Percentiles rank a stretch among this genome's conserved stretches.
Evolutionary conservation across 2,797 vertebrate species (phyloP).

Genomic region (Forpus xanthops): DNA sequence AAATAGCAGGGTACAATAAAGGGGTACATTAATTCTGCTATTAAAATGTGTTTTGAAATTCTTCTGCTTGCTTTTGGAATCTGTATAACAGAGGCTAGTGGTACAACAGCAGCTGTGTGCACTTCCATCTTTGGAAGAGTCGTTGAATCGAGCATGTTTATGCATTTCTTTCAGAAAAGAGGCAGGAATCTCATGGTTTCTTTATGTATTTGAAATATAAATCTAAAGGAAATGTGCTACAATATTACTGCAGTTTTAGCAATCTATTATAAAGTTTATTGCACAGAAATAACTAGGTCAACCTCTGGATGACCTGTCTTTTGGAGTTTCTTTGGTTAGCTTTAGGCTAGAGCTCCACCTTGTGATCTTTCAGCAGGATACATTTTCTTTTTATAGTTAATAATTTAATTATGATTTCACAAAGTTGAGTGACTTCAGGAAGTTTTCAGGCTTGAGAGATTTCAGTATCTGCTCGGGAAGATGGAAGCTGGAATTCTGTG

Average conservation of each 20-base stretch:
- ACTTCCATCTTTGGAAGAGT: neutral
- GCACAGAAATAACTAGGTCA: slow-evolving; percentile 71
- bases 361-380: slow-evolving; percentile 82
- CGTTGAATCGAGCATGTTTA: neutral
- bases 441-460: slow-evolving; percentile 18
- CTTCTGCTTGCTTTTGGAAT: neutral
- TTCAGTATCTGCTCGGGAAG: neutral
- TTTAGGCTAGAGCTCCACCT: slow-evolving; percentile 85
- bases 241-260: neutral
- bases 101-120: neutral
- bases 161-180: neutral
- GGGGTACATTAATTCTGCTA: neutral
- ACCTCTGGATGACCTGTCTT: slow-evolving; percentile 75
- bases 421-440: slow-evolving; percentile 24
- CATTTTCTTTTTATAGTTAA: slow-evolving; percentile 70
- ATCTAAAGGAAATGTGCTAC: neutral
- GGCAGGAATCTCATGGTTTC: neutral
- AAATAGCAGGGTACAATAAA: neutral
- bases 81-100: neutral
- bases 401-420: slow-evolving; percentile 69
- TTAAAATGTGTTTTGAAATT: neutral
- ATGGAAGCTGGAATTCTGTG: neutral
- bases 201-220: neutral
- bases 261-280: slow-evolving; percentile 50
- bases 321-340: slow-evolving; percentile 71